Evolutionary conservation across 2,113 vertebrate genomes (phyloP).

Genomic region (Dicaeum eximium): DNA sequence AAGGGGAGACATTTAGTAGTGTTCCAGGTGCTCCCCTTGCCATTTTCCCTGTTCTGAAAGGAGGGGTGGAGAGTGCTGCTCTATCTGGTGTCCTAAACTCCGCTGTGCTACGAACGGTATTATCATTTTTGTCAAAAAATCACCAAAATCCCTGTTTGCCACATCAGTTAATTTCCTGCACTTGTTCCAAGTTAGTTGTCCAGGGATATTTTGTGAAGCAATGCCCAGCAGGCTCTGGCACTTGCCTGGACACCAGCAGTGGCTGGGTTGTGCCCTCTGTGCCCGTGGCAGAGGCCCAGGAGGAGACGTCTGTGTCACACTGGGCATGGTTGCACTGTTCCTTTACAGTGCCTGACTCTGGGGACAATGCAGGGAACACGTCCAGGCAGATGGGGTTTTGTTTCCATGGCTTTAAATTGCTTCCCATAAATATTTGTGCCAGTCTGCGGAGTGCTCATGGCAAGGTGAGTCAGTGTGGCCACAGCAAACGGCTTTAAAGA

Average conservation of each 20-base stretch:
- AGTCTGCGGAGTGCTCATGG: not conserved
- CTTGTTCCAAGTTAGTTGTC: not conserved
- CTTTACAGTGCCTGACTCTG: not conserved
- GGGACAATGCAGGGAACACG: not conserved
- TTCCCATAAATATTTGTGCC: conserved; percentile 38
- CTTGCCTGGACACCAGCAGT: not conserved
- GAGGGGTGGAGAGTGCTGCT: not conserved
- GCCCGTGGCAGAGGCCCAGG: not conserved
- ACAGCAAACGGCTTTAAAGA: not conserved
- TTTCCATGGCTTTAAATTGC: conserved; percentile 28
- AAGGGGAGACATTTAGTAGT: not conserved
- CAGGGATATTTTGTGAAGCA: not conserved
- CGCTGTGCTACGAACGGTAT: not conserved
- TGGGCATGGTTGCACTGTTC: not conserved
- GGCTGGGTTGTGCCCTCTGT: not conserved
- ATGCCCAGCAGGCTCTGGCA: not conserved
- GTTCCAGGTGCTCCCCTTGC: not conserved
- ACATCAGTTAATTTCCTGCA: not conserved
- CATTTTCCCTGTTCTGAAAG: not conserved
- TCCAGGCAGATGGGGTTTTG: not conserved
- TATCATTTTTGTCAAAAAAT: not conserved
- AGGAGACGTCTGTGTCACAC: not conserved
- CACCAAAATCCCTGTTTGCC: not conserved
- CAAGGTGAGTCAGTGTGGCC: conserved; percentile 25
- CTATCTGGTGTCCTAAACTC: not conserved